A percentile compares a stretch with the other conserved stretches of the same genome.
phyloP scores from a whole-genome alignment of 2,113 vertebrate species.

The Dasyprocta punctata region DNA sequence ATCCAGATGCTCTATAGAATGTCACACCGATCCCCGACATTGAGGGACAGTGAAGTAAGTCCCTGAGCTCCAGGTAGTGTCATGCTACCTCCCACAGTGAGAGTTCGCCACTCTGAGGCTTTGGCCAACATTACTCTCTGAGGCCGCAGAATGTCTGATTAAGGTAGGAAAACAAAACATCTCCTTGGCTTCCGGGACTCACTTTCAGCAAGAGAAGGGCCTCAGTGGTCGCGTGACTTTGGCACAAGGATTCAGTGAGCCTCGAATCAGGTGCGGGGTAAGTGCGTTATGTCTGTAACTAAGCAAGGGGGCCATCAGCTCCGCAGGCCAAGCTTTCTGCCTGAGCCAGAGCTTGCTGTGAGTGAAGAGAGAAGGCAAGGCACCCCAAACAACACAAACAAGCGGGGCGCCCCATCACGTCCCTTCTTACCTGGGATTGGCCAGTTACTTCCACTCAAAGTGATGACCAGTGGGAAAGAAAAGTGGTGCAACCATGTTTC shows the following conservation, averaged over 20 bases:
- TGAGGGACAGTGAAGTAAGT: not conserved
- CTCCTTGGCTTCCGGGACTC: not conserved
- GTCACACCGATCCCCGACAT: not conserved
- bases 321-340: not conserved
- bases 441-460: not conserved
- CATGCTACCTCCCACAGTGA: not conserved
- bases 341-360: not conserved
- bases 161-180: not conserved
- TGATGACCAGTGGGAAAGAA: not conserved
- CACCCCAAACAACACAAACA: not conserved
- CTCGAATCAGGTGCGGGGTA: not conserved
- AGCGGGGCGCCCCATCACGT: too few species aligned
- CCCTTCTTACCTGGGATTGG: not conserved
- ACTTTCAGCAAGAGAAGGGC: not conserved
- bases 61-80: not conserved
- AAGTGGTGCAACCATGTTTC: not conserved
- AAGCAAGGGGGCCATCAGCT: not conserved
- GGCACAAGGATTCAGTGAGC: fast-evolving
- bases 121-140: not conserved
- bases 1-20: not conserved
- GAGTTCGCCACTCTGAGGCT: not conserved
- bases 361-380: not conserved
- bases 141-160: not conserved
- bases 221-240: not conserved
- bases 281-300: not conserved